Conservation (phyloP, 1,140 invertebrate species). For the Aphidius gifuensis region DNA sequence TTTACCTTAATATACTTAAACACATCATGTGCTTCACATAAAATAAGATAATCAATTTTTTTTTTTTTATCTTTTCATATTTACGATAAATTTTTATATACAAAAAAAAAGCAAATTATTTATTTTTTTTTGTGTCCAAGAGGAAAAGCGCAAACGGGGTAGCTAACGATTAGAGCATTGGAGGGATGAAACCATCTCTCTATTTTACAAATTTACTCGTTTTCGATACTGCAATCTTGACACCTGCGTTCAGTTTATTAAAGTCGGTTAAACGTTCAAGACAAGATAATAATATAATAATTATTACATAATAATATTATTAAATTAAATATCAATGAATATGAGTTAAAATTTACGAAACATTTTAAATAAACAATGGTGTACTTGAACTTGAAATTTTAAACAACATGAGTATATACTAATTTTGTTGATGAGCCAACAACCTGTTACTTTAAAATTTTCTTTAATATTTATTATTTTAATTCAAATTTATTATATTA, state of each 20-base stretch:
- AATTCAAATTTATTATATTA: neutral
- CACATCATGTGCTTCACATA: too few species aligned
- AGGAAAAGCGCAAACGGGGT: conserved; percentile 22
- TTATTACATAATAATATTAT: neutral
- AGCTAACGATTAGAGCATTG: conserved; percentile 25
- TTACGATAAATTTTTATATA: too few species aligned
- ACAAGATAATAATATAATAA: conserved; percentile 7
- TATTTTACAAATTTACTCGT: too few species aligned
- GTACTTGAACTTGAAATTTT: neutral
- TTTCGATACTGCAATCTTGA: neutral
- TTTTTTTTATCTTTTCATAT: too few species aligned
- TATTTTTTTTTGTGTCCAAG: too few species aligned
- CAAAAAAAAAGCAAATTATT: too few species aligned
- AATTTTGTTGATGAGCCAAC: conserved; percentile 13
- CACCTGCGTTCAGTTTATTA: conserved; percentile 27
- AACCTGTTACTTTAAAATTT: conserved; percentile 19
- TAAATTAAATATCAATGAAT: too few species aligned
- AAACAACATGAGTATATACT: neutral
- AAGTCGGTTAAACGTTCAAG: conserved; percentile 4
- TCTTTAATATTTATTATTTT: neutral
- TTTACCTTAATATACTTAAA: too few species aligned
- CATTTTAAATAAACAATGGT: neutral
- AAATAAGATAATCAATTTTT: too few species aligned
- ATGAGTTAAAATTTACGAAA: too few species aligned
- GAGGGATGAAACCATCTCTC: conserved; percentile 7